Evolutionary conservation across 2,888 invertebrate species (phyloP), one percentile per base, ranked within the genome.

Genomic region (Sesia bembeciformis): DNA sequence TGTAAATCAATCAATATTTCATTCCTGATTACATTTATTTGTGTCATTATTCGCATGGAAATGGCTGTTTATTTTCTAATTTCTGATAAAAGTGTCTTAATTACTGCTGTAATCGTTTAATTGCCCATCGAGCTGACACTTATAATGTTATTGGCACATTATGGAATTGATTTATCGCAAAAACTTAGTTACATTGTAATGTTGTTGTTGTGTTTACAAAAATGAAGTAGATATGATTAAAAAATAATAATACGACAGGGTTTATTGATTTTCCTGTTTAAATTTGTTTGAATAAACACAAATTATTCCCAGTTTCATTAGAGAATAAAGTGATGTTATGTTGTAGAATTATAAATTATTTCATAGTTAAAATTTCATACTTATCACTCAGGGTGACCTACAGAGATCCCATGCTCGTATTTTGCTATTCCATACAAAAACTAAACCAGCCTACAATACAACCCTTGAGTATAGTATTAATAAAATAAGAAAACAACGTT

Each of bases 51-150:
- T 46, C 46, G 4, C 4, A 8, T 46, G 46, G 23, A 46, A 46
- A 46, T 46, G 6, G 42, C 51, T 51, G 51, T 5, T 52, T 49
- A 54, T 54, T 23, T 46, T 5, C 51, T 54, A 54, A 52, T 46
- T 51, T 23, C 39, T 40, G 43, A 54, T 54, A 54, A 53, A 53
- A 40, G 40, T 54, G 54, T 54, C 43, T 43, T 54, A 54, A 54
- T 42, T 46, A 38, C 41, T 7, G 6, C 40, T n/a, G 51, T 54
- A 54, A 46, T 52, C 40, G 51, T 49, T 51, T 43, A 8, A 43
- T 52, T 54, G 40, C 40, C 42, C 51, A 42, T 42, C 7, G 7
- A 39, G 23, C n/a, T 40, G 40, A 39, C n/a, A 46, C 23, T 46
- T 46, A 46, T 46, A 46, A 46, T 46, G 46, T 46, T 4, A 6